These are phyloP conservation scores for Phengaris arion DNA, from an alignment of 2,888 invertebrate species.

Conservation along the genomic window DNA sequence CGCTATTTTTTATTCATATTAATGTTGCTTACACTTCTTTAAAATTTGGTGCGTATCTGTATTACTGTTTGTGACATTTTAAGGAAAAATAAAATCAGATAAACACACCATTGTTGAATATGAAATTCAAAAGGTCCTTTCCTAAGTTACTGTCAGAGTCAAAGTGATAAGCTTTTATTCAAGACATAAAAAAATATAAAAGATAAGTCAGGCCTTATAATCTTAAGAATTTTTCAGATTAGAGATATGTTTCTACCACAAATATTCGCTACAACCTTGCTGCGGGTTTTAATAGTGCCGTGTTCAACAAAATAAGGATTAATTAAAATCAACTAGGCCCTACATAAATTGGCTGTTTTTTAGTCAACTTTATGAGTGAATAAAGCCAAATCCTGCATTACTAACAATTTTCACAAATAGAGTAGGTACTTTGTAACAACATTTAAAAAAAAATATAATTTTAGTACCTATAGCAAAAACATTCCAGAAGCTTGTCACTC, in stretches of 20 bases:
- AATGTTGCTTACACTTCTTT: too few relatives aligned
- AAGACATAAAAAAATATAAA: constrained; percentile 17
- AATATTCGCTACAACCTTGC: neutral
- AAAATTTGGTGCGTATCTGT: too few relatives aligned
- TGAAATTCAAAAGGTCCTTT: constrained; percentile 22
- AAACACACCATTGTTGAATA: constrained; percentile 2
- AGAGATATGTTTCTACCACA: constrained; percentile 5
- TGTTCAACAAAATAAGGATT: neutral
- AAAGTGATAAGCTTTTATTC: constrained; percentile 19
- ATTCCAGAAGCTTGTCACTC: too few relatives aligned
- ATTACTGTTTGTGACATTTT: too few relatives aligned
- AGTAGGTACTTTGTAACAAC: too few relatives aligned
- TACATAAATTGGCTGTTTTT: too few relatives aligned
- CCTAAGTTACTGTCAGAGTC: constrained; percentile 15
- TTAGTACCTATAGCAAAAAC: too few relatives aligned
- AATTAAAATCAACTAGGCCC: neutral
- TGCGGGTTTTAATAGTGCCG: neutral
- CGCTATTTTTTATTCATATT: too few relatives aligned
- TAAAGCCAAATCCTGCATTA: too few relatives aligned
- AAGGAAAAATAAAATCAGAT: neutral
- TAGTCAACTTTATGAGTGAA: too few relatives aligned
- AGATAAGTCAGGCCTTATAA: constrained; percentile 22
- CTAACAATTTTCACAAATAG: too few relatives aligned
- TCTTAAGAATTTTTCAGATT: constrained; percentile 1
- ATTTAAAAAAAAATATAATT: too few relatives aligned